Evolutionary conservation across 2,797 vertebrate genomes (phyloP).

Genomic region (Champsocephalus gunnari): DNA sequence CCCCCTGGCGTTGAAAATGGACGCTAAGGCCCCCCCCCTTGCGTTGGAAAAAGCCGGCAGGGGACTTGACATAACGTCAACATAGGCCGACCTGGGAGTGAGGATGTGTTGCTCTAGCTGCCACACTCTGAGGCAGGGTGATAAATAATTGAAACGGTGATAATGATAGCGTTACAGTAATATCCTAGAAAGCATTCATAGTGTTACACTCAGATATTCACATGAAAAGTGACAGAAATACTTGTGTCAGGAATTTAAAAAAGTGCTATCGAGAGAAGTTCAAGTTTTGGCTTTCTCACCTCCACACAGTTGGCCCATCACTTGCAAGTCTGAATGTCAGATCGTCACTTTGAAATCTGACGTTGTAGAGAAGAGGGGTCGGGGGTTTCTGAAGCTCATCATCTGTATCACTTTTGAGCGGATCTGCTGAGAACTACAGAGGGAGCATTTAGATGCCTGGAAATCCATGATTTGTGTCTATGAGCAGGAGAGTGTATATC

Average conservation of each 20-base stretch:
- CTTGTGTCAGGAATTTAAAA: neutral
- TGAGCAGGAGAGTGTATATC: neutral
- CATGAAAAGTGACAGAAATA: neutral
- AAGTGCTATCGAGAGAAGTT: constrained; percentile 2
- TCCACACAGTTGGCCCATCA: neutral
- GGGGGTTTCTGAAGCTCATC: no score
- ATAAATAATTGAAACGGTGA: no score
- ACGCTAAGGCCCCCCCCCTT: no score
- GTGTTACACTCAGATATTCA: no score
- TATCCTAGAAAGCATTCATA: neutral
- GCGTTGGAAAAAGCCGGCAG: no score
- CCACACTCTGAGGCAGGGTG: no score
- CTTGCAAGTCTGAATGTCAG: neutral
- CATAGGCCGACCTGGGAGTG: no score
- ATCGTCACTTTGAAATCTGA: neutral
- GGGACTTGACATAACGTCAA: no score
- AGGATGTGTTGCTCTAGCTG: no score
- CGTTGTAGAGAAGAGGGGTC: neutral
- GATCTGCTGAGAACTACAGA: constrained; percentile 5
- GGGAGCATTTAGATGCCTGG: neutral
- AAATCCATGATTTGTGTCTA: neutral
- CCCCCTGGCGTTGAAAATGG: no score
- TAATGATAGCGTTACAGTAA: no score
- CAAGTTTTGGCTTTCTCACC: neutral
- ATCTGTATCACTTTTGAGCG: neutral